Evolutionary conservation across 2,797 vertebrate species (phyloP).

Genomic region (Botia kubotai): DNA sequence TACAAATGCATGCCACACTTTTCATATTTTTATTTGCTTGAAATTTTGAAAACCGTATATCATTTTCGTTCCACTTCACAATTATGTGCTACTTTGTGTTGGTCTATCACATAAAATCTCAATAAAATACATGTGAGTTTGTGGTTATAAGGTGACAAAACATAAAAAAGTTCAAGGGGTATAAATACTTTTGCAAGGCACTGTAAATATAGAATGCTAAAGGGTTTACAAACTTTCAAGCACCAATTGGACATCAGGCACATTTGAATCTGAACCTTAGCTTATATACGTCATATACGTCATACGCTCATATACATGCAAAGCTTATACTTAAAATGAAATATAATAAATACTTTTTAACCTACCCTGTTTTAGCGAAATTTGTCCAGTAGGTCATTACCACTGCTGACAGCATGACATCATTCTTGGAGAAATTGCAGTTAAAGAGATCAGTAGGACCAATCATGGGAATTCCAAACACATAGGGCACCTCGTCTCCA

Average conservation of each 20-base stretch:
- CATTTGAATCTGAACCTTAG: background rate
- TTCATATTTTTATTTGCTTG: too few relatives aligned
- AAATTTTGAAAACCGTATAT: too few relatives aligned
- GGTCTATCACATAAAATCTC: too few relatives aligned
- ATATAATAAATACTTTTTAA: background rate
- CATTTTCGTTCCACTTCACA: too few relatives aligned
- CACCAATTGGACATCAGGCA: background rate
- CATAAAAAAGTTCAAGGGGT: too few relatives aligned
- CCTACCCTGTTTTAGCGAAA: conserved; percentile 95
- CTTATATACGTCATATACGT: background rate
- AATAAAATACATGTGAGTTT: too few relatives aligned
- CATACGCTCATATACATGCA: background rate
- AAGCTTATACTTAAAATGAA: background rate
- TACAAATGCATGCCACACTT: too few relatives aligned
- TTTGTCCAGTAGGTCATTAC: conserved; percentile 99
- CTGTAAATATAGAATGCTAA: too few relatives aligned
- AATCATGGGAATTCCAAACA: conserved; percentile 95
- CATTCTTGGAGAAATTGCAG: conserved; percentile 98
- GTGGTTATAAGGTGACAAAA: too few relatives aligned
- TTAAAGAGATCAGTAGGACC: conserved; percentile 92
- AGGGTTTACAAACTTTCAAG: too few relatives aligned
- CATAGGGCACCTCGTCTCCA: conserved; percentile 94
- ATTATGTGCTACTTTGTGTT: too few relatives aligned
- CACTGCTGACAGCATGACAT: conserved; percentile 95
- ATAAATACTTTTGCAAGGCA: too few relatives aligned